These are phyloP conservation scores for Hemichromis elongatus DNA, from an alignment of 2,113 vertebrate genomes.

Conservation along the genomic window DNA sequence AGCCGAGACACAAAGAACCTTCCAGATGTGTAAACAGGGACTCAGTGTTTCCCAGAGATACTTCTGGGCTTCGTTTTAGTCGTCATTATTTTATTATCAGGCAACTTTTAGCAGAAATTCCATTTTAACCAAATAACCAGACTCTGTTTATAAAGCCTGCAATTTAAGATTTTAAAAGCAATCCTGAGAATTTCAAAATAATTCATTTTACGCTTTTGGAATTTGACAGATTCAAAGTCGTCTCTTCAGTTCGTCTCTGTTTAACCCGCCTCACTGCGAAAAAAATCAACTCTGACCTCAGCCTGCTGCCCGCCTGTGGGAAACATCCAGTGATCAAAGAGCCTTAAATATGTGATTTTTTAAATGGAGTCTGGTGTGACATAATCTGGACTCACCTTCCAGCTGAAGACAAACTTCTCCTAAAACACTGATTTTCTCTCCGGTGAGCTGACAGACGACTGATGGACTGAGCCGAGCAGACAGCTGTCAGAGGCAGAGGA, in stretches of 20 bases:
- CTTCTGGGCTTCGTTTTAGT: not conserved
- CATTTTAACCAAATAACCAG: not conserved
- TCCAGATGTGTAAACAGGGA: accelerated
- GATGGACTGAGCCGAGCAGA: not conserved
- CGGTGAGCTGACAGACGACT: not conserved
- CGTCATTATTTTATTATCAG: not conserved
- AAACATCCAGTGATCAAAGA: not conserved
- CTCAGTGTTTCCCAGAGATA: not conserved
- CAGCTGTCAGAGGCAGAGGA: not conserved
- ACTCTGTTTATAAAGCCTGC: not conserved
- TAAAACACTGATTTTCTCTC: not conserved
- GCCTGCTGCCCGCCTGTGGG: not conserved
- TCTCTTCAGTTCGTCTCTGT: not conserved
- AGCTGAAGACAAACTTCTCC: not conserved
- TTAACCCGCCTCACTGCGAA: not conserved
- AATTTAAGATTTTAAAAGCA: not conserved
- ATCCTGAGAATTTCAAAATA: accelerated
- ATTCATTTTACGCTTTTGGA: not conserved
- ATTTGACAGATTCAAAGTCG: not conserved
- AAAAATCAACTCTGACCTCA: not conserved
- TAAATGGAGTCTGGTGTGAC: not conserved
- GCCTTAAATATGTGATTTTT: not conserved
- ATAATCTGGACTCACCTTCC: not conserved
- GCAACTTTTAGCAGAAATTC: not conserved
- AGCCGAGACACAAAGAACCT: not conserved